These are phyloP conservation scores for Cynoglossus semilaevis DNA, from an alignment of 2,113 vertebrate species.

Conservation along the genomic window DNA sequence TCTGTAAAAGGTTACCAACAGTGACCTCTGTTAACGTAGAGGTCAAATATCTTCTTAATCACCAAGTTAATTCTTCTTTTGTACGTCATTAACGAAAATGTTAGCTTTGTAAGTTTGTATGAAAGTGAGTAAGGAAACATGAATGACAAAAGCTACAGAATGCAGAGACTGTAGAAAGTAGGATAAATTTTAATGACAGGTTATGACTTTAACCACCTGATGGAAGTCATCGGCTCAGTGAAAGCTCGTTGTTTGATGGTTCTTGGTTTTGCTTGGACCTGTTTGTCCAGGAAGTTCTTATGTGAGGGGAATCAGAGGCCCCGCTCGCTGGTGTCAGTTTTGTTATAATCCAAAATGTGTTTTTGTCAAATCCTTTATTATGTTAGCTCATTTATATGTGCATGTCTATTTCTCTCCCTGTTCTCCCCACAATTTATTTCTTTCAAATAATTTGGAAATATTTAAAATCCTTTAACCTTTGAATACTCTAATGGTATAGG, in stretches of 20 bases:
- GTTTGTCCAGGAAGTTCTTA: neutral
- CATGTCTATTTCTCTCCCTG: neutral
- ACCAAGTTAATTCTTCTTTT: neutral
- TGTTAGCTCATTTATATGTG: no score
- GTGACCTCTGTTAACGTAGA: neutral
- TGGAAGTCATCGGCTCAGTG: no score
- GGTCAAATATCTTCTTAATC: neutral
- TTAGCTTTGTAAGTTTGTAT: conserved; percentile 2
- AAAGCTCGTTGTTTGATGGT: neutral
- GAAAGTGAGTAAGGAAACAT: conserved; percentile 2
- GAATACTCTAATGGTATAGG: conserved; percentile 25
- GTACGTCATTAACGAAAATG: neutral
- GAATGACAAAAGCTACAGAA: conserved; percentile 4
- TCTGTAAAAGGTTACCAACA: neutral
- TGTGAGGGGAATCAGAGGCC: conserved; percentile 4
- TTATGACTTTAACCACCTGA: conserved; percentile 7
- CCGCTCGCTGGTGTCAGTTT: conserved; percentile 20
- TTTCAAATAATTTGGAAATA: conserved; percentile 38
- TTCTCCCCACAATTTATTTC: conserved; percentile 14
- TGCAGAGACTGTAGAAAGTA: neutral
- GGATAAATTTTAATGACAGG: neutral
- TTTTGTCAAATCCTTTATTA: conserved; percentile 2
- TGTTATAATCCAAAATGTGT: conserved; percentile 40
- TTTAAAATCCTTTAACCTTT: conserved; percentile 24
- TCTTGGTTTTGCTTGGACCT: neutral